Percentiles rank a stretch among this genome's conserved stretches.
These are phyloP conservation scores for Oceanites oceanicus DNA, from an alignment of 2,113 vertebrate genomes.

Conservation along the genomic window DNA sequence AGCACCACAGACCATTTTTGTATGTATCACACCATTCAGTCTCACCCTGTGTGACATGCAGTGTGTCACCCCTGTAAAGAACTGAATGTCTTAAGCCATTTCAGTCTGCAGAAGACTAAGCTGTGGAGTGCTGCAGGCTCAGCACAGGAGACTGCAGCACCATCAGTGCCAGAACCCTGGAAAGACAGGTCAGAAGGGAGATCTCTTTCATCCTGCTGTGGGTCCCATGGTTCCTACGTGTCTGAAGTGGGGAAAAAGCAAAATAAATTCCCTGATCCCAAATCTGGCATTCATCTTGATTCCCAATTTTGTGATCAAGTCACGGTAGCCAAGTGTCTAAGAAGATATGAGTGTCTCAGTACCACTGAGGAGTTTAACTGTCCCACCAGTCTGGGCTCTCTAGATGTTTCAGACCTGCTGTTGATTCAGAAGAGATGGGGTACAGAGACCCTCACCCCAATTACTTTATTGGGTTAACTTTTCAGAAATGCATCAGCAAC, in stretches of 20 bases:
- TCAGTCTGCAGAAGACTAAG: not conserved
- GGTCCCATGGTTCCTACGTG: not conserved
- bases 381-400: not conserved
- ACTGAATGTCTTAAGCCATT: not conserved
- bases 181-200: not conserved
- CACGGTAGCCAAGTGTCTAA: not conserved
- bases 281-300: not conserved
- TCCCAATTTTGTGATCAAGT: not conserved
- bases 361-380: not conserved
- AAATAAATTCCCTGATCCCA: not conserved
- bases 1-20: not conserved
- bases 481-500: not conserved
- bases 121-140: not conserved
- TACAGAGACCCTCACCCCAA: not conserved
- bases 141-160: not conserved
- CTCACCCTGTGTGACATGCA: not conserved
- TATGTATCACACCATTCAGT: not conserved
- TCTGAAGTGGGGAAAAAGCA: not conserved
- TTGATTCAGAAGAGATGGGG: not conserved
- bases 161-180: not conserved
- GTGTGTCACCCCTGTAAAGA: not conserved
- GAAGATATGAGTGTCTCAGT: rapidly evolving
- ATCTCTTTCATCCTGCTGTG: not conserved
- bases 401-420: not conserved
- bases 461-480: not conserved